A percentile compares a stretch with the other conserved stretches of the same genome.
phyloP scores from a whole-genome alignment of 2,113 vertebrate genomes.

The Lagenorhynchus albirostris region DNA sequence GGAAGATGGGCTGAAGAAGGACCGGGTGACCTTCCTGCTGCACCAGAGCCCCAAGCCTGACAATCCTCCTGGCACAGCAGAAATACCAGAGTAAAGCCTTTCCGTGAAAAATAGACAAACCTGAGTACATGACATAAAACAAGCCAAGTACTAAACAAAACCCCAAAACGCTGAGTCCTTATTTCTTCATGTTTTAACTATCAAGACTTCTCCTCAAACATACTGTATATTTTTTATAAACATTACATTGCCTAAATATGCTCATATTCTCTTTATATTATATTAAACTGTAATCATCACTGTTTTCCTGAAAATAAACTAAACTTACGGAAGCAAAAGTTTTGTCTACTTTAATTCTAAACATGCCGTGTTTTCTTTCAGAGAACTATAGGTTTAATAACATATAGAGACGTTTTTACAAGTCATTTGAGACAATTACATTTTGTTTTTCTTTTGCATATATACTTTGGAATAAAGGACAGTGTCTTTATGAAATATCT shows the following conservation, averaged over 20 bases:
- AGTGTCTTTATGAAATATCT: not conserved
- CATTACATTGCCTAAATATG: too few species aligned
- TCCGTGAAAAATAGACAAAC: not conserved
- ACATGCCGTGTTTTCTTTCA: not conserved
- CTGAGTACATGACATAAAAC: fast-evolving
- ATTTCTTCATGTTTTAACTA: not conserved
- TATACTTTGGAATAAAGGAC: not conserved
- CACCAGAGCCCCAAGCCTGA: fast-evolving
- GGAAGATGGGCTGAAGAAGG: not conserved
- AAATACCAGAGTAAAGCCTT: fast-evolving
- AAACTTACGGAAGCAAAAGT: not conserved
- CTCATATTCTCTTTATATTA: not conserved
- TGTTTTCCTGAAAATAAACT: not conserved
- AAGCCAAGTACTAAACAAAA: not conserved
- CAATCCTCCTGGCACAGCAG: fast-evolving
- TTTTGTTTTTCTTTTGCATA: not conserved
- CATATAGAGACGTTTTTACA: not conserved
- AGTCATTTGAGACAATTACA: not conserved
- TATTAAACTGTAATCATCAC: not conserved
- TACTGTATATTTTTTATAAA: not conserved
- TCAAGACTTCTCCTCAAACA: not conserved
- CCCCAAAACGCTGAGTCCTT: too few species aligned
- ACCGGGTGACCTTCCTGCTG: too few species aligned
- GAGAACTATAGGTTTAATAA: not conserved
- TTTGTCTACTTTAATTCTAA: not conserved